Percentiles rank a stretch among this genome's conserved stretches.
phyloP scores from a whole-genome alignment of 1,140 invertebrate genomes.

The Physella acuta region DNA sequence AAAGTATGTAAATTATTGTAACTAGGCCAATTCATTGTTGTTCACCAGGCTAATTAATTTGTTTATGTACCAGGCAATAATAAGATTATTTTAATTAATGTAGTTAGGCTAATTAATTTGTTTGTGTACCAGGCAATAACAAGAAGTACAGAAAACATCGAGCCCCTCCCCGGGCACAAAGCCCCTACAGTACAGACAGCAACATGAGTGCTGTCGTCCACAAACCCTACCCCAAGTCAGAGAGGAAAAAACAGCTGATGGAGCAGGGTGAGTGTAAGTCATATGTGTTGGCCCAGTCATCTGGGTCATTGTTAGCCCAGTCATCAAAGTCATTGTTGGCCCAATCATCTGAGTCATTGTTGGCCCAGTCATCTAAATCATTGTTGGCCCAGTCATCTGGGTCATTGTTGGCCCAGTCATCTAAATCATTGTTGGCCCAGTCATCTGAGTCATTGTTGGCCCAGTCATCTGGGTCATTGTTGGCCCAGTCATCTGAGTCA shows the following conservation, averaged over 20 bases:
- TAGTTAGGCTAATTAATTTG: too few relatives aligned
- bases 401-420: background rate
- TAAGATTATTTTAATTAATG: too few relatives aligned
- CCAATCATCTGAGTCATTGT: background rate
- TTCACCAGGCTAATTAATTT: too few relatives aligned
- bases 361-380: background rate
- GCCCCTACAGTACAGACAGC: slow-evolving; percentile 62
- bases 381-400: background rate
- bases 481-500: too few relatives aligned
- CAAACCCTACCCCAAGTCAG: slow-evolving; percentile 57
- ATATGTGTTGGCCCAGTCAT: background rate
- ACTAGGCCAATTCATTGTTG: too few relatives aligned
- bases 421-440: background rate
- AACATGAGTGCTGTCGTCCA: slow-evolving; percentile 58
- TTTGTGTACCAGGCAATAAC: slow-evolving; percentile 12
- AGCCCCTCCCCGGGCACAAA: slow-evolving; percentile 48
- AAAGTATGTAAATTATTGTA: too few relatives aligned
- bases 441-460: background rate
- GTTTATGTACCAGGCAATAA: too few relatives aligned
- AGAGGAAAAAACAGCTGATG: slow-evolving; percentile 57
- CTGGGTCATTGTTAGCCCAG: background rate
- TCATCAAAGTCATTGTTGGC: background rate
- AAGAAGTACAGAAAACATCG: slow-evolving; percentile 38
- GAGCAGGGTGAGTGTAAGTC: slow-evolving; percentile 45
- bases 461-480: too few relatives aligned